Conservation (phyloP, 1,140 invertebrate genomes). For the Drosophila tropicalis region DNA sequence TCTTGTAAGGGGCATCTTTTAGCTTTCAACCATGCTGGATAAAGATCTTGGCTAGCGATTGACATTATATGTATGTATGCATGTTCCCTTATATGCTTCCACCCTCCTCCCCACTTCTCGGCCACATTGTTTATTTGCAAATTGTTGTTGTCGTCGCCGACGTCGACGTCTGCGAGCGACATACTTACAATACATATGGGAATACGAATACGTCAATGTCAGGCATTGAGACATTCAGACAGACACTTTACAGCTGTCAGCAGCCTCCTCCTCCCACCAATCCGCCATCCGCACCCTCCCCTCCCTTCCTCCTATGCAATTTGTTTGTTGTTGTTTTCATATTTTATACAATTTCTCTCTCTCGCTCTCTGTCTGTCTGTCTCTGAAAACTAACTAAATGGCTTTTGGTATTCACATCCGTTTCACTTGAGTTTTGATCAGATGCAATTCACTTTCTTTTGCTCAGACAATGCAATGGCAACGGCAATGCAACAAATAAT, state of each 20-base stretch:
- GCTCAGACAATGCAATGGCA: constrained; percentile 52
- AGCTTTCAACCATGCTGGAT: neutral
- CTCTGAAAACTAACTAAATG: constrained; percentile 24
- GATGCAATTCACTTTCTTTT: constrained; percentile 71
- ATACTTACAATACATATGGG: constrained; percentile 39
- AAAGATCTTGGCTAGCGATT: constrained; percentile 22
- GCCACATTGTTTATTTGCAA: constrained; percentile 57
- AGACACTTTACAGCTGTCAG: constrained; percentile 70
- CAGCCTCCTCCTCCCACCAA: neutral
- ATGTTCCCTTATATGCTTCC: neutral
- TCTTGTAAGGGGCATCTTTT: no score
- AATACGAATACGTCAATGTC: constrained; percentile 72
- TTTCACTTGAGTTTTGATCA: constrained; percentile 65
- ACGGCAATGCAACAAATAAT: constrained; percentile 37
- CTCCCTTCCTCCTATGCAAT: neutral
- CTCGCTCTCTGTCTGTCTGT: neutral
- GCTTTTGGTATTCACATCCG: constrained; percentile 60
- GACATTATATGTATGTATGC: constrained; percentile 13
- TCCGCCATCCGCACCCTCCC: constrained; percentile 4
- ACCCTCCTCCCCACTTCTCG: constrained; percentile 13
- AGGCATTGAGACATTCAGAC: constrained; percentile 53
- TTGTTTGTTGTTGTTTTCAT: constrained; percentile 42
- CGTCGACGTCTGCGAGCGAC: constrained; percentile 37
- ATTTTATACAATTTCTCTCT: constrained; percentile 41
- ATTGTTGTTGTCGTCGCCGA: constrained; percentile 41